Percentiles rank a stretch among this genome's conserved stretches.
Evolutionary conservation across 1,140 invertebrate species (phyloP).

Genomic region (Trachymyrmex cornetzi): DNA sequence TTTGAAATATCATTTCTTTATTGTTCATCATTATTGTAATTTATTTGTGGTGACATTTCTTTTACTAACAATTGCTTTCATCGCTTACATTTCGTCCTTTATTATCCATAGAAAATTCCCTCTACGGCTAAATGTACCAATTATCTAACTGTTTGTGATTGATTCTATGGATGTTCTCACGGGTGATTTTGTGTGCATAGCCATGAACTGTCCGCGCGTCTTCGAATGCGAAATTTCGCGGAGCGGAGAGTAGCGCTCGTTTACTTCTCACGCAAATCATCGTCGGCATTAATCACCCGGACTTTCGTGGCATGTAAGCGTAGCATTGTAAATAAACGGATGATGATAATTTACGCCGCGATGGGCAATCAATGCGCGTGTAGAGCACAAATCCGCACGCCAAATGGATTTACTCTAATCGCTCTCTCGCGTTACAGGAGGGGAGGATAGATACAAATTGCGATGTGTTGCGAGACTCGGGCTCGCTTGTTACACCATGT

Average conservation of each 20-base stretch:
- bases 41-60: background rate
- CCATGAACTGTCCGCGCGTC: conserved; percentile 5
- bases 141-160: conserved; percentile 11
- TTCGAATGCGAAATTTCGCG: conserved; percentile 36
- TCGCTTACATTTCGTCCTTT: background rate
- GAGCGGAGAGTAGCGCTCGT: conserved; percentile 14
- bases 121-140: background rate
- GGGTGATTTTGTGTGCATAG: background rate
- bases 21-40: background rate
- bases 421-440: background rate
- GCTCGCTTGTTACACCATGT: conserved; percentile 49
- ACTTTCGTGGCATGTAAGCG: conserved; percentile 21
- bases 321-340: conserved; percentile 65
- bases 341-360: conserved; percentile 56
- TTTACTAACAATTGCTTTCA: background rate
- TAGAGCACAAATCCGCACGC: conserved; percentile 44
- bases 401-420: conserved; percentile 68
- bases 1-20: background rate
- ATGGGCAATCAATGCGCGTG: conserved; percentile 44
- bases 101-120: background rate
- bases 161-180: conserved; percentile 38
- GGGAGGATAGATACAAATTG: conserved; percentile 58
- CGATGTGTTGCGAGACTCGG: conserved; percentile 40
- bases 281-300: conserved; percentile 37
- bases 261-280: conserved; percentile 57